phyloP scores from a whole-genome alignment of 30 jellyfish, hydroid and myxozoan species.

The Phacellophora camtschatica region DNA sequence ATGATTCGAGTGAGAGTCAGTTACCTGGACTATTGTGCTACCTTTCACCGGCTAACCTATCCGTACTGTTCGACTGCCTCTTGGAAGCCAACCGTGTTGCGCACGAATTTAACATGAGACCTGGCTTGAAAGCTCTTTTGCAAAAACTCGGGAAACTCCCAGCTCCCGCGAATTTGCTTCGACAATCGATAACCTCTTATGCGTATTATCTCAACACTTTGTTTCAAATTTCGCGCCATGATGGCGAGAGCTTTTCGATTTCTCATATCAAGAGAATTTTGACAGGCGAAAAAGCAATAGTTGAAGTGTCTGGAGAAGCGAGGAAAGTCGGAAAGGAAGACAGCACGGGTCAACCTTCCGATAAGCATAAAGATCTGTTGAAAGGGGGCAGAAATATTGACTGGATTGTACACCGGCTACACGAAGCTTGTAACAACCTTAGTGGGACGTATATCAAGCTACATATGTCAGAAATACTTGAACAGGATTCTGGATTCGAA shows the following conservation, averaged over 20 bases:
- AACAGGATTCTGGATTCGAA: slow-evolving; percentile 95
- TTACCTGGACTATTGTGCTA: slow-evolving; percentile 93
- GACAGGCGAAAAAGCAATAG: slow-evolving; percentile 78
- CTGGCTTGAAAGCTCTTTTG: slow-evolving; percentile 87
- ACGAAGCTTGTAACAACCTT: slow-evolving; percentile 94
- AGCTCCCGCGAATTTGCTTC: slow-evolving; percentile 87
- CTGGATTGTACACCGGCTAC: slow-evolving; percentile 93
- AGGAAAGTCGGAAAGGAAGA: slow-evolving; percentile 55
- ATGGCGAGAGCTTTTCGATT: slow-evolving; percentile 91
- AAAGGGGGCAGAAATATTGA: slow-evolving; percentile 92
- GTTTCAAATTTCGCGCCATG: slow-evolving; percentile 95
- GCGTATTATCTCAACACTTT: slow-evolving; percentile 92
- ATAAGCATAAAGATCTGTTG: slow-evolving; percentile 77
- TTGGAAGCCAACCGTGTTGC: slow-evolving; percentile 86
- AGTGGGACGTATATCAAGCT: slow-evolving; percentile 83
- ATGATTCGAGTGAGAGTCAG: slow-evolving; percentile 79
- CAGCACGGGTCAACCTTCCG: slow-evolving; percentile 32
- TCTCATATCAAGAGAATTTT: slow-evolving; percentile 88
- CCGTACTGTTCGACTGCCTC: slow-evolving; percentile 88
- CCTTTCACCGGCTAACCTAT: slow-evolving; percentile 89
- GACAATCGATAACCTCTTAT: slow-evolving; percentile 91
- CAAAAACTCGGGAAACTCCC: slow-evolving; percentile 87
- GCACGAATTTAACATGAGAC: slow-evolving; percentile 87
- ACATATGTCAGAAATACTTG: slow-evolving; percentile 75
- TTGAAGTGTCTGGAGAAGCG: slow-evolving; percentile 58